Evolutionary conservation across 2,113 vertebrate genomes (phyloP).

Genomic region (Lagenorhynchus albirostris): DNA sequence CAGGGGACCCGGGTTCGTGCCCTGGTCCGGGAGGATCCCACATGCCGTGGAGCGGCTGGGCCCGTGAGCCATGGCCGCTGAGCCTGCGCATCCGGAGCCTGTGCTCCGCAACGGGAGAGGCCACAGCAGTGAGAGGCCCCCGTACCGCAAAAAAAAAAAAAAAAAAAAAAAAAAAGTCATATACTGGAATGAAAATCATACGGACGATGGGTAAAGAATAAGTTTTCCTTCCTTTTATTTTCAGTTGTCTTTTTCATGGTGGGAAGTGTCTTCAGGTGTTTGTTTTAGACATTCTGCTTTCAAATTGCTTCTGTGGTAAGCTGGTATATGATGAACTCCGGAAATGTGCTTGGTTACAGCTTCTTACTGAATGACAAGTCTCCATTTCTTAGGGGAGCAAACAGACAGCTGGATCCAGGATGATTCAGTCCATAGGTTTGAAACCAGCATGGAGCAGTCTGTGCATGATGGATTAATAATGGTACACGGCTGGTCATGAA

Average conservation of each 20-base stretch:
- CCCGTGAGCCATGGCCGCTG: no score
- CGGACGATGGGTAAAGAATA: neutral
- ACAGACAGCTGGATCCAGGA: neutral
- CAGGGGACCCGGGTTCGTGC: no score
- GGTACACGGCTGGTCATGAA: neutral
- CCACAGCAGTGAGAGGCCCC: no score
- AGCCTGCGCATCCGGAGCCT: no score
- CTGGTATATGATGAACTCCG: neutral
- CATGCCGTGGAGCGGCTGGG: no score
- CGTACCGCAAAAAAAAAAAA: no score
- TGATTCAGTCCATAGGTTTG: neutral
- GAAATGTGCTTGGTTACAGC: neutral
- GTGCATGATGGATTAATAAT: neutral
- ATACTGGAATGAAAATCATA: neutral
- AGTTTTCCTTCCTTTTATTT: slow-evolving; percentile 14
- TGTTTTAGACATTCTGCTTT: neutral
- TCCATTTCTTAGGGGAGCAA: neutral
- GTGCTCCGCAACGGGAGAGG: no score
- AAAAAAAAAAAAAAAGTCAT: no score
- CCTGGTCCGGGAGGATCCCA: no score
- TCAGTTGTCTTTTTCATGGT: slow-evolving; percentile 12
- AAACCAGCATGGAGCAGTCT: neutral
- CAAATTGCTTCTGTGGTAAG: neutral
- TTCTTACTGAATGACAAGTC: neutral
- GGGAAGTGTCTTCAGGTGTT: neutral